phyloP scores from a whole-genome alignment of 30 jellyfish, hydroid and myxozoan species.

The Mastigias papua region DNA sequence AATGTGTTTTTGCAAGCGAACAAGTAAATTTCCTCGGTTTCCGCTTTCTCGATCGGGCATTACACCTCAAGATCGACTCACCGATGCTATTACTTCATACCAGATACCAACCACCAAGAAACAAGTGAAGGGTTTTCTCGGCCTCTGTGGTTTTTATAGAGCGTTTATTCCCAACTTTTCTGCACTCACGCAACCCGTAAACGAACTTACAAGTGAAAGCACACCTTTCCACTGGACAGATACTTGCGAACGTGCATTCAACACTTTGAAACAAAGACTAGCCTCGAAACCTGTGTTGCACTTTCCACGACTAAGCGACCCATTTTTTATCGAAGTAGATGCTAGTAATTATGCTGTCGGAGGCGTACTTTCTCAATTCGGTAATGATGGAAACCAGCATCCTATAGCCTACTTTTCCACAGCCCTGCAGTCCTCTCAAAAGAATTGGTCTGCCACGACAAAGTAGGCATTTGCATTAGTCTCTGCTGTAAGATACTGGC shows the following conservation, averaged over 20 bases:
- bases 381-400: slow-evolving; percentile 22
- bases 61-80: slow-evolving; percentile 55
- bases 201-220: slow-evolving; percentile 29
- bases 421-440: slow-evolving; percentile 53
- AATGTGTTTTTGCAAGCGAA: slow-evolving; percentile 62
- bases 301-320: slow-evolving; percentile 13
- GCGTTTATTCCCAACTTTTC: slow-evolving; percentile 52
- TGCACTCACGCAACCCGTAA: slow-evolving; percentile 44
- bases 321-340: slow-evolving; percentile 34
- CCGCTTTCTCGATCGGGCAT: slow-evolving; percentile 39
- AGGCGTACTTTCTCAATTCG: slow-evolving; percentile 54
- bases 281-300: slow-evolving; percentile 33
- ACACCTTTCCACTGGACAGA: slow-evolving; percentile 26
- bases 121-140: slow-evolving; percentile 54
- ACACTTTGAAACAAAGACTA: slow-evolving; percentile 3
- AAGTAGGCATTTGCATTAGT: slow-evolving; percentile 53
- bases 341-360: slow-evolving; percentile 72
- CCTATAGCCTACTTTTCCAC: slow-evolving; percentile 46
- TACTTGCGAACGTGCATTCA: slow-evolving; percentile 38
- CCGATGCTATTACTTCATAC: slow-evolving; percentile 32
- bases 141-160: slow-evolving; percentile 63
- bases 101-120: slow-evolving; percentile 44
- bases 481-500: slow-evolving; percentile 63
- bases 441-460: slow-evolving; percentile 62
- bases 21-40: slow-evolving; percentile 57